A percentile compares a stretch with the other conserved stretches of the same genome.
These are phyloP conservation scores for Rhynchonycteris naso DNA, from an alignment of 2,797 vertebrate genomes.

Conservation along the genomic window DNA sequence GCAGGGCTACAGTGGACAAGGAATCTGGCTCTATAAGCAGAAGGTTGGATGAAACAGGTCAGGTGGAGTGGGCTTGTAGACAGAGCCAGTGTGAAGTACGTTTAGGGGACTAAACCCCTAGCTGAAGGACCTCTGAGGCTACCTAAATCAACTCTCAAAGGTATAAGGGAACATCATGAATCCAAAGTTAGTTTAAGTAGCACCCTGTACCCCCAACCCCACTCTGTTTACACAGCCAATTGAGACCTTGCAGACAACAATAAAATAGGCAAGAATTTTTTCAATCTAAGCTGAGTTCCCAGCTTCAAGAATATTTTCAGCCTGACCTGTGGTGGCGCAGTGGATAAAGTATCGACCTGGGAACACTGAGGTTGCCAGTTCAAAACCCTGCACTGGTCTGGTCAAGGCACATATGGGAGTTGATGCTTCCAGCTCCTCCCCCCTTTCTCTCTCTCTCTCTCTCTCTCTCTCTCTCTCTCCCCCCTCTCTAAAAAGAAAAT, in stretches of 20 bases:
- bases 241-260: not conserved
- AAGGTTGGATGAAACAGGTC: not conserved
- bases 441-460: no score
- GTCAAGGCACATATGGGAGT: no score
- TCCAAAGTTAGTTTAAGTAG: not conserved
- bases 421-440: no score
- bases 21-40: not conserved
- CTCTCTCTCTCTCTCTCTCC: no score
- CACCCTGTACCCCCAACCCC: not conserved
- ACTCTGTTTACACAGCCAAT: not conserved
- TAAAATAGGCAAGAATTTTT: not conserved
- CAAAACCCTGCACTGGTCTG: no score
- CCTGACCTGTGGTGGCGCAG: no score
- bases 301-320: slow-evolving; percentile 55
- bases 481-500: no score
- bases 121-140: not conserved
- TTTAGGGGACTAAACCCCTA: not conserved
- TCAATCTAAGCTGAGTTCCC: slow-evolving; percentile 1
- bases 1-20: not conserved
- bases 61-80: not conserved
- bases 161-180: not conserved
- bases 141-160: not conserved
- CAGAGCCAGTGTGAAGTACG: not conserved
- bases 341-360: no score
- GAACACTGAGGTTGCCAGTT: no score